phyloP scores from a whole-genome alignment of 2,888 invertebrate species.

The Eupelmus urozonus region DNA sequence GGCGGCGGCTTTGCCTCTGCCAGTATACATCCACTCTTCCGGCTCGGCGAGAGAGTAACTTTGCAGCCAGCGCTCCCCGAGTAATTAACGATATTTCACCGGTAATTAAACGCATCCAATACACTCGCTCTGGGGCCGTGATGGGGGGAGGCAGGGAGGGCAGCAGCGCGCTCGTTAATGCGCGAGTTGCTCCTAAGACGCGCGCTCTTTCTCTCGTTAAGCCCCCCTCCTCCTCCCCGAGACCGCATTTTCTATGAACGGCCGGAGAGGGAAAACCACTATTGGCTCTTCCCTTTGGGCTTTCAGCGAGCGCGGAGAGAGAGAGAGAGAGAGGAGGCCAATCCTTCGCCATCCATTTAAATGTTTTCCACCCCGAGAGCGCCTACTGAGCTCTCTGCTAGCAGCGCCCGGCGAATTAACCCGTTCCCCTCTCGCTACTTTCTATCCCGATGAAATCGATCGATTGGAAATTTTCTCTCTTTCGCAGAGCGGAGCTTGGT shows the following conservation, averaged over 20 bases:
- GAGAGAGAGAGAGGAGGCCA: too few species aligned
- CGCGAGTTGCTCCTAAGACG: slow-evolving; percentile 25
- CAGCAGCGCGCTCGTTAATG: slow-evolving; percentile 49
- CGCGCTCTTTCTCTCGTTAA: slow-evolving; percentile 17
- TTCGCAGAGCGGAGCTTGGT: too few species aligned
- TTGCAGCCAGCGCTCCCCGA: slow-evolving; percentile 35
- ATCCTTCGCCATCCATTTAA: slow-evolving; percentile 62
- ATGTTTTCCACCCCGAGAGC: slow-evolving; percentile 46
- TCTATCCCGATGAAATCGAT: slow-evolving; percentile 54
- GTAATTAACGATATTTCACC: slow-evolving; percentile 77
- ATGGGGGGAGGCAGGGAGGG: slow-evolving; percentile 49
- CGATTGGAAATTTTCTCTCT: slow-evolving; percentile 50
- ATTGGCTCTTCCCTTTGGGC: slow-evolving; percentile 64
- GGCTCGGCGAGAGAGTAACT: not conserved
- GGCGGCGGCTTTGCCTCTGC: not conserved
- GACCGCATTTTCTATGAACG: slow-evolving; percentile 72
- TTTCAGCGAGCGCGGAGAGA: slow-evolving; percentile 53
- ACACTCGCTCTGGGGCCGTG: slow-evolving; percentile 60
- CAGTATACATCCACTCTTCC: not conserved
- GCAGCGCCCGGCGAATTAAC: slow-evolving; percentile 40
- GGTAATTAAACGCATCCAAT: slow-evolving; percentile 74
- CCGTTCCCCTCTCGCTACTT: too few species aligned
- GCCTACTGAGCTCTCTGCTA: not conserved
- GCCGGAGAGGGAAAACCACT: slow-evolving; percentile 65
- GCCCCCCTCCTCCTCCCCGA: slow-evolving; percentile 59